Evolutionary conservation across 92 coral and sea anemone species (phyloP).

Genomic region (Epizoanthus rinbou): DNA sequence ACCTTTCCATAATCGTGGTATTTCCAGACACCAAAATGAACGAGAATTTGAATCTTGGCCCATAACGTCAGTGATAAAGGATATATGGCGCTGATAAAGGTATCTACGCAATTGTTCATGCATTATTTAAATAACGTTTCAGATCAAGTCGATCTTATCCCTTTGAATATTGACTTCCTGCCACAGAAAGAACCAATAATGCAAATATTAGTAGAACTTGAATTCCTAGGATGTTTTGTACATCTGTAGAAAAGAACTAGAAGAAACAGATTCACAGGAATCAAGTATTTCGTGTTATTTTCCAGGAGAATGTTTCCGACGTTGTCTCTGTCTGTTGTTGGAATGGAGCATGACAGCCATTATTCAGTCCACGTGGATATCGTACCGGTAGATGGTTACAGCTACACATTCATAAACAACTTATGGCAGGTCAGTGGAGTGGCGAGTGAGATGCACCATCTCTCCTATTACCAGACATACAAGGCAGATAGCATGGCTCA

Average conservation of each 20-base stretch:
- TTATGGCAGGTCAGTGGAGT: conserved; percentile 85
- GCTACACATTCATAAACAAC: conserved; percentile 81
- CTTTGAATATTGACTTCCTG: conserved; percentile 15
- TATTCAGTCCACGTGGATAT: conserved; percentile 79
- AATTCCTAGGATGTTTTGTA: not conserved
- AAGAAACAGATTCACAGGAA: not conserved
- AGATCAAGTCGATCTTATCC: not conserved
- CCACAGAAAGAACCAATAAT: too few relatives aligned
- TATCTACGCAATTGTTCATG: conserved; percentile 11
- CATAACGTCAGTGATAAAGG: not conserved
- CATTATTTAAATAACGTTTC: conserved; percentile 32
- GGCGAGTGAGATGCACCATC: conserved; percentile 78
- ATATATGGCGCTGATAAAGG: not conserved
- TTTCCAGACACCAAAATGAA: conserved; percentile 9
- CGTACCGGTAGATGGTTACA: conserved; percentile 80
- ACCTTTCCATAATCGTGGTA: not conserved
- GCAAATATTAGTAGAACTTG: not conserved
- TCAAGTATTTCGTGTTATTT: too few relatives aligned
- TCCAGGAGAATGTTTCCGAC: conserved; percentile 87
- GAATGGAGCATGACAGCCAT: conserved; percentile 73
- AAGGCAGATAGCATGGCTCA: conserved; percentile 81
- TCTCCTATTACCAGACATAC: conserved; percentile 77
- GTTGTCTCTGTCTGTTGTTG: conserved; percentile 72
- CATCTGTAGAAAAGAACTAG: not conserved
- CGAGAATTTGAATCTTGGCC: not conserved